Conservation (phyloP, 2,797 vertebrate species). For the Tokudaia tokunoshimensis region DNA sequence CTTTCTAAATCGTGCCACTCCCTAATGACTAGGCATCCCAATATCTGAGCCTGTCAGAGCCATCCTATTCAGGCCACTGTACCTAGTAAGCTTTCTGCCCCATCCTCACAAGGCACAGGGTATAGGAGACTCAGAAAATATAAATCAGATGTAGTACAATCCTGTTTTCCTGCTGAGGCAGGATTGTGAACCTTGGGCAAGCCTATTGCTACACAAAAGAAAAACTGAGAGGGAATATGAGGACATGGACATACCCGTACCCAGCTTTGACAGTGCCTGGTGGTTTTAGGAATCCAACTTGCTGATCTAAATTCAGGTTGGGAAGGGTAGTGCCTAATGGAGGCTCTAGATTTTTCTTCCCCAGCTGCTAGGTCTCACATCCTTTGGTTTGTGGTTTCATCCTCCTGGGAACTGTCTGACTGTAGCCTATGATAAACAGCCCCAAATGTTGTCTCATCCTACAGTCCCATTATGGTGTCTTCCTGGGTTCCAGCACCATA, state of each 20-base stretch:
- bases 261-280: not conserved
- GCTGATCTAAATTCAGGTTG: not conserved
- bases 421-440: not conserved
- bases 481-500: not conserved
- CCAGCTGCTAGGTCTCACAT: not conserved
- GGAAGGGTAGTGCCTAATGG: not conserved
- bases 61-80: not conserved
- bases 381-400: not conserved
- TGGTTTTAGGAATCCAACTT: not conserved
- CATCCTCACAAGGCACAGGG: not conserved
- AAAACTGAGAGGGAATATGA: not conserved
- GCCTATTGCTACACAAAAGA: not conserved
- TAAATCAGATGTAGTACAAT: not conserved
- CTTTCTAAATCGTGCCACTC: not conserved
- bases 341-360: not conserved
- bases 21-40: too few relatives aligned
- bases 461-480: not conserved
- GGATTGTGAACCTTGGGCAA: not conserved
- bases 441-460: too few relatives aligned
- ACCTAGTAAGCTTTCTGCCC: not conserved
- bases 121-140: not conserved
- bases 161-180: not conserved
- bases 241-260: not conserved
- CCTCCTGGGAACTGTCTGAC: not conserved
- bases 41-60: not conserved